phyloP scores from a whole-genome alignment of 1,140 invertebrate genomes.

The Drosophila insularis region DNA sequence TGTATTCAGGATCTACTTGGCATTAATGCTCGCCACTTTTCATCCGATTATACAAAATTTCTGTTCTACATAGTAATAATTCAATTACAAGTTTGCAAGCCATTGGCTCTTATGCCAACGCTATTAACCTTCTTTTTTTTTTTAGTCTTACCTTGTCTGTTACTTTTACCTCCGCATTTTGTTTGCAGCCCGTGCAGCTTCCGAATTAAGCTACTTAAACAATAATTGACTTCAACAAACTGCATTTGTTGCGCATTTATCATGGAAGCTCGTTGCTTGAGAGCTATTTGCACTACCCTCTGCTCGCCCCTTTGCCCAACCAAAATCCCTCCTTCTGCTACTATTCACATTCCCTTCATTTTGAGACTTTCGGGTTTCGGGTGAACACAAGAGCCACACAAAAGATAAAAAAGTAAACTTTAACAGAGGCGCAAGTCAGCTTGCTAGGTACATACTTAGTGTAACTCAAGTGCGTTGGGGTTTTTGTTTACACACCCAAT shows the following conservation, averaged over 20 bases:
- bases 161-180: not conserved
- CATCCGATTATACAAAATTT: conserved; percentile 35
- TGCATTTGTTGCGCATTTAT: conserved; percentile 79
- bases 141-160: not conserved
- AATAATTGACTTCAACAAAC: conserved; percentile 78
- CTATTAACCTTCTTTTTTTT: not conserved
- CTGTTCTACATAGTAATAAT: conserved; percentile 35
- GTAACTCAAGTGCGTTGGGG: conserved; percentile 57
- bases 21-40: conserved; percentile 20
- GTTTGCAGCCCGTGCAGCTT: conserved; percentile 32
- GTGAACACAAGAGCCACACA: conserved; percentile 54
- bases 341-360: not conserved
- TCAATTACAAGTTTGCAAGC: conserved; percentile 31
- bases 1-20: not conserved
- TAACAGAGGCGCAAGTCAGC: conserved; percentile 32
- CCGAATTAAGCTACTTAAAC: conserved; percentile 74
- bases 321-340: not conserved
- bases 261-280: conserved; percentile 49
- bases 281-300: conserved; percentile 35
- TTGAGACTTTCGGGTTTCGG: not conserved
- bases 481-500: conserved; percentile 61
- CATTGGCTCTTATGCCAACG: too few species aligned
- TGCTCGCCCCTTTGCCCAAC: not conserved
- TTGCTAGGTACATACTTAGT: conserved; percentile 12
- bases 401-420: conserved; percentile 74